Evolutionary conservation across 2,113 vertebrate genomes (phyloP), one percentile per base, ranked within the genome.

Genomic region (Cynopterus brachyotis): DNA sequence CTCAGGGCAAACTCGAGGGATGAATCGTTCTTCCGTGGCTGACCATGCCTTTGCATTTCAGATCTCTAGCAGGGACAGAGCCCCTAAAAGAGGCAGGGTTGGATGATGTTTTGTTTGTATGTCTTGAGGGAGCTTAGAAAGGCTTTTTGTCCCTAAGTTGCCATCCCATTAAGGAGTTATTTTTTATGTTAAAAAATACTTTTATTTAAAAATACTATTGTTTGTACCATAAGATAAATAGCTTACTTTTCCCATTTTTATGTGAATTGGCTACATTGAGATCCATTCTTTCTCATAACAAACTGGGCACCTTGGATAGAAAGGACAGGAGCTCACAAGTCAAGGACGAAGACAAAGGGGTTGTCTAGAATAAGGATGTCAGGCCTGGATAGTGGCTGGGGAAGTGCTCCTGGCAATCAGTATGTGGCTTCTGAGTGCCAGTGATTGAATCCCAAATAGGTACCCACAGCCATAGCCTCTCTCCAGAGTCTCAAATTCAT

Each of bases 101-200:
- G 66, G 64, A 13, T n/a, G 8, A 45, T 53, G 30, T n/a, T 91
- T 76, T 64, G 30, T 17, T 22, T 55, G 16, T 60, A 24, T 40
- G 26, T 76, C 30, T 57, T n/a, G 19, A 90, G 59, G 70, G 60
- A 70, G 10, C 30, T 95, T 37, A 70, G 30, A 70, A 81, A 91
- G 42, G 10, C 22, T 75, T 67, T 42, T 42, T 37, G 32, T n/a
- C 22, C 9, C 53, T 24, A 45, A 50, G 78, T 80, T 81, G 40
- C 32, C 24, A 37, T 7, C 20, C 13, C 10, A 35, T 19, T 42
- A 37, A 40, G 20, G n/a, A 59, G 37, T 72, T 73, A 85, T 94
- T 92, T 10, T 79, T 83, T 83, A 26, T 69, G 69, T 60, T 90
- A 87, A 88, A 40, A 89, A 67, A 95, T 28, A 42, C 4, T 8